Conservation (phyloP, 2,113 vertebrate species). For the Typhlomys cinereus region DNA sequence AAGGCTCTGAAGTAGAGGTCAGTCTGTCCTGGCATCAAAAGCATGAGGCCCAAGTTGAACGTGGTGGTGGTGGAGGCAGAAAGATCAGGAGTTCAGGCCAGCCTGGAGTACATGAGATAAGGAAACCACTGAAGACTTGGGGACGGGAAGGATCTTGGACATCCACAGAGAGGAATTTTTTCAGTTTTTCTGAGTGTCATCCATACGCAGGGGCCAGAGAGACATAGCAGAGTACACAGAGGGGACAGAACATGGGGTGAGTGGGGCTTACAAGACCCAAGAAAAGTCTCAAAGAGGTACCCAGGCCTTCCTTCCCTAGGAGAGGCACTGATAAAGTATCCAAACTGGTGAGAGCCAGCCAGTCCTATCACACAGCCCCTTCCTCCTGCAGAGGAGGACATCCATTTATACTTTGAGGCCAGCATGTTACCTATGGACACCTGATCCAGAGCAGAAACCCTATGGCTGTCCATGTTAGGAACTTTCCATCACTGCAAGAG, state of each 20-base stretch:
- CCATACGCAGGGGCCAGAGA: too few species aligned
- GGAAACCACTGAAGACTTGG: too few species aligned
- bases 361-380: accelerated
- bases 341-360: neutral
- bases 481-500: neutral
- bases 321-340: neutral
- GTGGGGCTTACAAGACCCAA: neutral
- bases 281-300: neutral
- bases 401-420: too few species aligned
- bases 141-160: neutral
- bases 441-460: neutral
- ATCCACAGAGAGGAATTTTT: neutral
- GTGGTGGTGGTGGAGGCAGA: too few species aligned
- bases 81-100: neutral
- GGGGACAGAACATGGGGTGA: neutral
- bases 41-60: neutral
- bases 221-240: accelerated
- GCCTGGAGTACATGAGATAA: neutral
- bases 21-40: neutral
- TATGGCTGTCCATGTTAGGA: accelerated
- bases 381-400: neutral
- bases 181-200: neutral
- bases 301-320: neutral
- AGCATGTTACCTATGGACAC: neutral
- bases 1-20: neutral